A percentile compares a stretch with the other conserved stretches of the same genome.
These are phyloP conservation scores for Chloebia gouldiae DNA, from an alignment of 2,113 vertebrate species.

Conservation along the genomic window DNA sequence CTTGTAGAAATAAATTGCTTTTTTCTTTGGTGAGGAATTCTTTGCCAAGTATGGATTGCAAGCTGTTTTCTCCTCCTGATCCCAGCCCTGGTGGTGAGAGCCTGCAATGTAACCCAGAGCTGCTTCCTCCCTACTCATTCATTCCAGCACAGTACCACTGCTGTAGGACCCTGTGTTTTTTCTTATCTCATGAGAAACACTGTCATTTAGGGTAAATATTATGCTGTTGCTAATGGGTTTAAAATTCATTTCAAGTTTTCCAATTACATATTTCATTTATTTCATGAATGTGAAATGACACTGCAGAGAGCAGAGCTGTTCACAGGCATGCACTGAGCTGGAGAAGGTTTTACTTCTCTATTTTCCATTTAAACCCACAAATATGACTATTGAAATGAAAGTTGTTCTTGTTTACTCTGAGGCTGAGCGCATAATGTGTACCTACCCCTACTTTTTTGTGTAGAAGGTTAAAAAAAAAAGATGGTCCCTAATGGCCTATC, in stretches of 20 bases:
- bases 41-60: not conserved
- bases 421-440: not conserved
- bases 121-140: not conserved
- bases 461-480: not conserved
- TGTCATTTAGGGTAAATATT: constrained; percentile 1
- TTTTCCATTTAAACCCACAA: not conserved
- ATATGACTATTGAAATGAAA: not conserved
- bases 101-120: not conserved
- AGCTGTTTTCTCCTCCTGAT: not conserved
- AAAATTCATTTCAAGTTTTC: constrained; percentile 56
- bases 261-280: constrained; percentile 62
- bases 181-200: constrained; percentile 15
- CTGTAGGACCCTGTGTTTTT: not conserved
- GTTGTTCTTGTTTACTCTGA: not conserved
- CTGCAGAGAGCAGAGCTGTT: not conserved
- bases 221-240: constrained; percentile 19
- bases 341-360: not conserved
- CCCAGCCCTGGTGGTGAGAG: not conserved
- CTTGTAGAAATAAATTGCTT: not conserved
- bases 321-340: not conserved
- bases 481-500: not conserved
- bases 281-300: constrained; percentile 44
- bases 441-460: not conserved
- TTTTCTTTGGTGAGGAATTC: not conserved
- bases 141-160: not conserved